These are phyloP conservation scores for Ifrita kowaldi DNA, from an alignment of 2,113 vertebrate species.

Conservation along the genomic window DNA sequence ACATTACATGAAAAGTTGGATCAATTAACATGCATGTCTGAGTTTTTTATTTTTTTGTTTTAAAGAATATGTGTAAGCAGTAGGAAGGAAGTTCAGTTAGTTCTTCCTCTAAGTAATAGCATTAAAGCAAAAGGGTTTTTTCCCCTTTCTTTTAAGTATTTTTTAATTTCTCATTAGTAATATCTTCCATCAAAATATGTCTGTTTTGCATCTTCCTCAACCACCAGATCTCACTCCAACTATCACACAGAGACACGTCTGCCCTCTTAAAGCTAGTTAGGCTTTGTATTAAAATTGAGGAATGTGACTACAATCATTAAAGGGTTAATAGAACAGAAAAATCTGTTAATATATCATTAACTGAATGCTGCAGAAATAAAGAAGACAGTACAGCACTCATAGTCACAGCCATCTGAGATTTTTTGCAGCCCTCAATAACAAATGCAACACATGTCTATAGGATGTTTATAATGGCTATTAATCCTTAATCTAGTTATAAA, in stretches of 20 bases:
- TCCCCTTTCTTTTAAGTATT: neutral
- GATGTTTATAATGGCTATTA: neutral
- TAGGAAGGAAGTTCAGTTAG: neutral
- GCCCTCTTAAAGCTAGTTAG: neutral
- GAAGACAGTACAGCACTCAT: neutral
- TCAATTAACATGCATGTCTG: neutral
- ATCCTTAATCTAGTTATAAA: neutral
- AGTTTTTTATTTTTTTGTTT: neutral
- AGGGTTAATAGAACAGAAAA: neutral
- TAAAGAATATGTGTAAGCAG: neutral
- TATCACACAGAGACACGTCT: neutral
- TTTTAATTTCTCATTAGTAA: neutral
- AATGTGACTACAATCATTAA: neutral
- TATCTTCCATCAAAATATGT: neutral
- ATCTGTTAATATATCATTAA: neutral
- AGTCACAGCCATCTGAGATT: neutral
- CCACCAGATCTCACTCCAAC: accelerated
- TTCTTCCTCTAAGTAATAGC: neutral
- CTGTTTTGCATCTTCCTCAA: neutral
- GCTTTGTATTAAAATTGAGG: neutral
- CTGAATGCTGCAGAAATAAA: neutral
- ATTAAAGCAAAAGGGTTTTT: neutral
- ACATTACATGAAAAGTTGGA: neutral
- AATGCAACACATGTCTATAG: neutral
- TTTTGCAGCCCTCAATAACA: neutral